These are phyloP conservation scores for Chydorus sphaericus DNA, from an alignment of 2,888 invertebrate species.

Conservation along the genomic window DNA sequence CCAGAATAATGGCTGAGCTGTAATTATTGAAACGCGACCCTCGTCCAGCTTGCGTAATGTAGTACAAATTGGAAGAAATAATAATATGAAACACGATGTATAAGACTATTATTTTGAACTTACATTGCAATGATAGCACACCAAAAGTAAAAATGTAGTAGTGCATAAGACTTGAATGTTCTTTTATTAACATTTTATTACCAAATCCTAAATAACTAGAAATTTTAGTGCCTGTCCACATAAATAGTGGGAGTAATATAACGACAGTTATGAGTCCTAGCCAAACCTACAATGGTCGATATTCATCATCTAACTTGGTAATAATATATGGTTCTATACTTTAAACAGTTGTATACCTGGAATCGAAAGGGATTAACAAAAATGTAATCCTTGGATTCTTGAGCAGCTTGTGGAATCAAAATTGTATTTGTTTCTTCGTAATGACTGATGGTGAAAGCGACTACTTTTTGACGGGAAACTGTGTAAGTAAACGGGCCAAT, in stretches of 20 bases:
- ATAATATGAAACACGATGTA: too few relatives aligned
- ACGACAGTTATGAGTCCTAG: neutral
- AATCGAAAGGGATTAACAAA: conserved; percentile 2
- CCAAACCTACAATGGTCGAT: conserved; percentile 12
- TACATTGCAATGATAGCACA: too few relatives aligned
- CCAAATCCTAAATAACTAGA: too few relatives aligned
- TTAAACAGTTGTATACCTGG: neutral
- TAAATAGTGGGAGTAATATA: neutral
- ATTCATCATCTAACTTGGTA: too few relatives aligned
- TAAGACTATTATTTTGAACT: neutral
- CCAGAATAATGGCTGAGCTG: too few relatives aligned
- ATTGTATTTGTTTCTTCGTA: conserved; percentile 5
- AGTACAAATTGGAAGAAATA: too few relatives aligned
- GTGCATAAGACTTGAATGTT: too few relatives aligned
- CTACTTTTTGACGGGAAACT: neutral
- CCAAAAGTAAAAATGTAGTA: too few relatives aligned
- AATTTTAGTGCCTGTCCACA: too few relatives aligned
- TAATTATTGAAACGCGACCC: neutral
- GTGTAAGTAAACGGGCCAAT: conserved; percentile 1
- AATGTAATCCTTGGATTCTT: neutral
- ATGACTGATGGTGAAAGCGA: conserved; percentile 3
- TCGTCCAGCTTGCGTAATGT: conserved; percentile 5
- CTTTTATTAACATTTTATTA: too few relatives aligned
- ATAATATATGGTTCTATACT: too few relatives aligned
- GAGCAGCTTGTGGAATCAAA: neutral